phyloP scores from a whole-genome alignment of 2,888 invertebrate genomes.

The Harpagoxenus sublaevis region DNA sequence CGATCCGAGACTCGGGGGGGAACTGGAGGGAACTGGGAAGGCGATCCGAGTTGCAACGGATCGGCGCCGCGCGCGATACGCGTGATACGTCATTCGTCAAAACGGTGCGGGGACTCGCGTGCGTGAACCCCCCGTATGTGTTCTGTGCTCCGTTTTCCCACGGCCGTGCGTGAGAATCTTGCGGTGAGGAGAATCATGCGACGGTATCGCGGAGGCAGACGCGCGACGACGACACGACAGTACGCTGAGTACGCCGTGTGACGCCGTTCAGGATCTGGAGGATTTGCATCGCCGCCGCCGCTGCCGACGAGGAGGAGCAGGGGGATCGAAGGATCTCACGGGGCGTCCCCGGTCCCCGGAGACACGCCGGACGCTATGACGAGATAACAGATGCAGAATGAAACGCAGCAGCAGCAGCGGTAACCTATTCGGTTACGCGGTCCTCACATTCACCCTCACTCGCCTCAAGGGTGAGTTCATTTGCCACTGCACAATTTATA shows the following conservation, averaged over 20 bases:
- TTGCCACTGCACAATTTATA: neutral
- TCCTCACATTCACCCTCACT: constrained; percentile 82
- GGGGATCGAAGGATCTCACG: neutral
- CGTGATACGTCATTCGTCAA: neutral
- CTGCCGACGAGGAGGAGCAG: neutral
- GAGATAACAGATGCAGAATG: constrained; percentile 86
- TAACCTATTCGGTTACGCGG: constrained; percentile 84
- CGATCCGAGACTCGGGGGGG: neutral
- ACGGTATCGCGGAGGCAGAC: neutral
- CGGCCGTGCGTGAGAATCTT: neutral
- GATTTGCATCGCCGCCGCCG: neutral
- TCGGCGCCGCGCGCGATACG: neutral
- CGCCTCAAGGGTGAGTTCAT: constrained; percentile 82
- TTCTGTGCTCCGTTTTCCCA: neutral
- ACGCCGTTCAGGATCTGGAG: neutral
- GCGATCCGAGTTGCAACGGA: neutral
- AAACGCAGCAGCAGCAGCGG: constrained; percentile 84
- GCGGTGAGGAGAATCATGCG: neutral
- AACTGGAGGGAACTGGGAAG: neutral
- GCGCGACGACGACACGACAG: constrained; percentile 3
- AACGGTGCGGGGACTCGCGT: neutral
- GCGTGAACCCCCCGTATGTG: neutral
- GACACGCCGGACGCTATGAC: constrained; percentile 77
- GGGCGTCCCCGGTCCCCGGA: constrained; percentile 58
- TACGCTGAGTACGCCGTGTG: constrained; percentile 20